Conservation (phyloP, 2,797 vertebrate species). For the Lagocephalus sceleratus region DNA sequence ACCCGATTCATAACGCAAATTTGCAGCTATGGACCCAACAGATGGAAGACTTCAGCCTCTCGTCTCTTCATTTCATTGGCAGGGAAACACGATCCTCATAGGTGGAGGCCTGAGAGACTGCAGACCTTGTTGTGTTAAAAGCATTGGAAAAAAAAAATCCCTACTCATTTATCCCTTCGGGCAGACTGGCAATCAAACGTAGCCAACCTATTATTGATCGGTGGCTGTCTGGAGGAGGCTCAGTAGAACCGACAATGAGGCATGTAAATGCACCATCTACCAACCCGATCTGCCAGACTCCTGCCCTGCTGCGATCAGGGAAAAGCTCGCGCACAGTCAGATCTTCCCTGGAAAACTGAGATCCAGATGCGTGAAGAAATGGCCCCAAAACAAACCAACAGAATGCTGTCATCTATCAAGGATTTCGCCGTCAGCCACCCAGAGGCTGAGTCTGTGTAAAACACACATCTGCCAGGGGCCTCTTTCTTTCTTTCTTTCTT, state of each 20-base stretch:
- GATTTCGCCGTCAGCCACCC: conserved; percentile 79
- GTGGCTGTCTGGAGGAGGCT: conserved; percentile 12
- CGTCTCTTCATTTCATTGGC: conserved; percentile 9
- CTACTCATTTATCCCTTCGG: not conserved
- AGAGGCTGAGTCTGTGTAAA: conserved; percentile 80
- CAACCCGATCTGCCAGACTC: conserved; percentile 2
- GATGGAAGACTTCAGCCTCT: conserved; percentile 24
- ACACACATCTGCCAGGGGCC: conserved; percentile 80
- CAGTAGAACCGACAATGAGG: conserved; percentile 10
- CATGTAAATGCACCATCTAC: conserved; percentile 1
- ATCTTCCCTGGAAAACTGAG: conserved; percentile 26
- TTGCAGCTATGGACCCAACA: conserved; percentile 20
- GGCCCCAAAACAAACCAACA: conserved; percentile 70
- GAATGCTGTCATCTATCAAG: conserved; percentile 77
- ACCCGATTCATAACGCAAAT: conserved; percentile 12
- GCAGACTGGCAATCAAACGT: not conserved
- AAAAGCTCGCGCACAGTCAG: conserved; percentile 18
- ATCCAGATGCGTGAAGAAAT: conserved; percentile 68
- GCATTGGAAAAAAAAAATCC: not conserved
- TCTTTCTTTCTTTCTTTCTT: conserved; percentile 56
- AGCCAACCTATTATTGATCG: conserved; percentile 3
- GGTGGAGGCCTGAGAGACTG: not conserved
- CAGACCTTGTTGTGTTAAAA: conserved; percentile 3
- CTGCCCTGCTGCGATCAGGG: conserved; percentile 1
- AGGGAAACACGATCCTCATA: conserved; percentile 4